These are phyloP conservation scores for Sorex fumeus DNA, from an alignment of 2,113 vertebrate genomes.

Conservation along the genomic window DNA sequence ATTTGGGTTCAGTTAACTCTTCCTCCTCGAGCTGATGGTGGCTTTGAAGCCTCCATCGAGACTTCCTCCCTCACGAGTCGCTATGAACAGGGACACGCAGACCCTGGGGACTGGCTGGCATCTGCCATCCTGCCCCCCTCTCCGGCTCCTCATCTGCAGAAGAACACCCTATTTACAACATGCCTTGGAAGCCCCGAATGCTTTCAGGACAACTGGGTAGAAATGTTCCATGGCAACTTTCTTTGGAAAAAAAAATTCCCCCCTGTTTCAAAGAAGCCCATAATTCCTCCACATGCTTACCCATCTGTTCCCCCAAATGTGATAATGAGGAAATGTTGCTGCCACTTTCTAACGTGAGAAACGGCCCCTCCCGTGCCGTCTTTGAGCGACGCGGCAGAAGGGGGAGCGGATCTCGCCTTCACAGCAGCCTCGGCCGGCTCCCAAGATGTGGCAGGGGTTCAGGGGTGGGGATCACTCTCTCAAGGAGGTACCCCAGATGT, in stretches of 20 bases:
- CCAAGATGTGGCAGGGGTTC: not conserved
- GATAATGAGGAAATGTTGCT: conserved; percentile 89
- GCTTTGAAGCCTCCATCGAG: not conserved
- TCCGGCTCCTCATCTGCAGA: conserved; percentile 36
- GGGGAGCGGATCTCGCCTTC: conserved; percentile 55
- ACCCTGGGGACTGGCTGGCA: not conserved
- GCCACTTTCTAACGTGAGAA: conserved; percentile 77
- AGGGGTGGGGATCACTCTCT: not conserved
- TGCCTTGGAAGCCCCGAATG: conserved; percentile 63
- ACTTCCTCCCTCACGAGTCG: not conserved
- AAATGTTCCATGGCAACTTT: conserved; percentile 86
- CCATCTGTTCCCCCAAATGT: conserved; percentile 91
- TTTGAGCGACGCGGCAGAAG: conserved; percentile 54
- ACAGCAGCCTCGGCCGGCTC: not conserved
- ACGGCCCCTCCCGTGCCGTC: conserved; percentile 42
- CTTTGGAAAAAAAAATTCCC: conserved; percentile 75
- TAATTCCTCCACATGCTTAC: conserved; percentile 88
- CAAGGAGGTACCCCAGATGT: not conserved
- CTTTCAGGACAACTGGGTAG: conserved; percentile 84
- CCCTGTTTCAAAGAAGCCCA: conserved; percentile 85
- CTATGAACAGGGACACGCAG: not conserved
- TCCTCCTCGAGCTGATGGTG: not conserved
- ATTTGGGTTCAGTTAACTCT: conserved; percentile 30
- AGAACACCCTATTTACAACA: conserved; percentile 22
- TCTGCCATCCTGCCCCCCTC: too few species aligned